Base-by-base conservation (phyloP, 2,888 invertebrate genomes). In the Xestia xanthographa region DNA sequence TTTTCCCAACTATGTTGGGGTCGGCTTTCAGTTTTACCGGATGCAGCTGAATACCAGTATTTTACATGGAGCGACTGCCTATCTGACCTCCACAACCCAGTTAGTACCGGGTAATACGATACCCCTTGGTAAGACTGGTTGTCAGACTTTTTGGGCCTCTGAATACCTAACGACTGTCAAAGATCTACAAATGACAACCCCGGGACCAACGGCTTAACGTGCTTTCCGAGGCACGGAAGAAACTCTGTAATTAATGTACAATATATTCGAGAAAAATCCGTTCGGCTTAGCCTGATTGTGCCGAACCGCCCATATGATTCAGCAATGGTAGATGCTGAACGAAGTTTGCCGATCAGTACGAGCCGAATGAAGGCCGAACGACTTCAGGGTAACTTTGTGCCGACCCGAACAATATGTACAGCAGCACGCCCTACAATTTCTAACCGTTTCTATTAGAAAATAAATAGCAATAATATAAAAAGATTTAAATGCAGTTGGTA, bases 401-500 rank as follows among this genome's bases (percentile, higher is more conserved):
- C 29, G 29, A 58, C 29, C 29, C 58, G 29, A 29, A 58, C 17
- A 58, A 29, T 58, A 29, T 58, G 58, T 9, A n/a, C n/a, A 34
- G 34, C 34, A 34, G 34, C 53, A 53, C 53, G 12, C 12, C 53
- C n/a, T 26, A 58, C 2, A n/a, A n/a, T 43, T 34, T 11, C 0
- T 6, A n/a, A 34, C n/a, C 20, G 26, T 34, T 50, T 20, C 20
- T 38, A 5, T n/a, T 11, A 70, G 2, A 45, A n/a, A 66, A n/a
- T 34, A 50, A n/a, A 50, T 50, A 50, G 45, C 12, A 53, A 68
- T 29, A 29, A 26, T 66, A 48, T 14, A 14, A 20, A 66, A 20
- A 71, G 1, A 68, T 68, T n/a, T 72, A 72, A 72, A 69, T 68
- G 72, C 72, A 69, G 22, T 69, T 72, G 41, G 29, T 69, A 70